Evolutionary conservation across 2,888 invertebrate genomes (phyloP).

Genomic region (Apamea sordens): DNA sequence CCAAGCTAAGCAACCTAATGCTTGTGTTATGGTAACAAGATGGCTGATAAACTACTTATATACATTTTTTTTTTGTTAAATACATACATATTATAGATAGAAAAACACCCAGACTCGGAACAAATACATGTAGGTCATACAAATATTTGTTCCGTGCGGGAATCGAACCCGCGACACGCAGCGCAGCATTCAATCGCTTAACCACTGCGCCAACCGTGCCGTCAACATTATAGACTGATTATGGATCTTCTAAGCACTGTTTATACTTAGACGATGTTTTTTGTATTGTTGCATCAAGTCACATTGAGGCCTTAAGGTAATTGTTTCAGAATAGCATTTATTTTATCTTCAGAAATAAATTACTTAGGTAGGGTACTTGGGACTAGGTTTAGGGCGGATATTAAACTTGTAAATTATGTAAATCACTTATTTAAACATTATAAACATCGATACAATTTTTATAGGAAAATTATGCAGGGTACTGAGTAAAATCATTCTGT

Average conservation of each 20-base stretch:
- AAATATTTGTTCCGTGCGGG: too few species aligned
- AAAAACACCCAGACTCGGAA: too few species aligned
- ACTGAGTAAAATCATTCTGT: not conserved
- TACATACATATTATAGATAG: too few species aligned
- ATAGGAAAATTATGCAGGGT: constrained; percentile 36
- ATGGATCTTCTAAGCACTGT: not conserved
- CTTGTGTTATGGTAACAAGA: too few species aligned
- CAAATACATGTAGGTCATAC: too few species aligned
- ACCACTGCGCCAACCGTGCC: too few species aligned
- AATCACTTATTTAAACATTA: constrained; percentile 29
- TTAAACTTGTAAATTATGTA: constrained; percentile 29
- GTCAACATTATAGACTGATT: too few species aligned
- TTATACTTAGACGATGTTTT: not conserved
- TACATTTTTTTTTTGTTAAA: too few species aligned
- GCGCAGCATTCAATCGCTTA: too few species aligned
- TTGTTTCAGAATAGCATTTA: not conserved
- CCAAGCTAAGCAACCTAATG: too few species aligned
- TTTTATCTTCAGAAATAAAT: not conserved
- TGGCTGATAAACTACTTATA: too few species aligned
- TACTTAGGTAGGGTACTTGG: not conserved
- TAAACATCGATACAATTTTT: constrained; percentile 16
- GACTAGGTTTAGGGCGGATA: not conserved
- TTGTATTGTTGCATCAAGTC: not conserved
- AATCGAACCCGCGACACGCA: too few species aligned
- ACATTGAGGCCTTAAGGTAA: not conserved